phyloP scores from a whole-genome alignment of 2,797 vertebrate species.

The Karalla daura region DNA sequence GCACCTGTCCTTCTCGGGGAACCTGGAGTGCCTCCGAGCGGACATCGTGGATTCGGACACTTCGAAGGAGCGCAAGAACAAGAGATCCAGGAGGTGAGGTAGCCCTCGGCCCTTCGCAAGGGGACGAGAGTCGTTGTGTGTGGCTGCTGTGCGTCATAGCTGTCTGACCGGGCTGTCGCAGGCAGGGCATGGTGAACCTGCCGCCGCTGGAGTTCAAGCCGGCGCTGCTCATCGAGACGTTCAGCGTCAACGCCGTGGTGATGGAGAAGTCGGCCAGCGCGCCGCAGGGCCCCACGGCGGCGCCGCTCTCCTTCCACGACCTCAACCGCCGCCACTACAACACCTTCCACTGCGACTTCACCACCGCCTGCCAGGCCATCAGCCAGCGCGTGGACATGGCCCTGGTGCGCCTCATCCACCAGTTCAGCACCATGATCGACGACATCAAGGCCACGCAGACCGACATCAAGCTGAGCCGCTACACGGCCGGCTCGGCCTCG shows the following conservation, averaged over 20 bases:
- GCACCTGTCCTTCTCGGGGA: constrained; percentile 97
- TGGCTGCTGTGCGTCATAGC: too few species aligned
- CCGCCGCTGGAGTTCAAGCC: constrained; percentile 96
- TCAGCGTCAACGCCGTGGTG: constrained; percentile 94
- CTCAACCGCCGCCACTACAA: constrained; percentile 95
- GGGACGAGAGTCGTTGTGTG: too few species aligned
- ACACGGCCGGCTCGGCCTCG: constrained; percentile 96
- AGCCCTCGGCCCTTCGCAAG: too few species aligned
- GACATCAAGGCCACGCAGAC: constrained; percentile 99
- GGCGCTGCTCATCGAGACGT: constrained; percentile 96
- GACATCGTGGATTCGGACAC: constrained; percentile 99
- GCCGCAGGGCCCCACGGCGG: constrained; percentile 85
- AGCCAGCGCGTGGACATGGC: constrained; percentile 99
- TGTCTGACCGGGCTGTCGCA: too few species aligned
- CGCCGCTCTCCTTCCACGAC: constrained; percentile 94
- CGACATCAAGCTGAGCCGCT: constrained; percentile 97
- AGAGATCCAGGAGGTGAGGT: constrained; percentile 89
- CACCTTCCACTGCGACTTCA: constrained; percentile 98
- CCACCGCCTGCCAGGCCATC: constrained; percentile 96
- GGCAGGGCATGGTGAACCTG: constrained; percentile 92
- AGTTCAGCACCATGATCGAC: constrained; percentile 99
- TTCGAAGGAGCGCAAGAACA: constrained; percentile 95
- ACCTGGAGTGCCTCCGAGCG: constrained; percentile 94
- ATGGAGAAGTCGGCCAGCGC: constrained; percentile 94
- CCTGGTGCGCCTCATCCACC: constrained; percentile 96